Conservation (phyloP, 2,113 vertebrate species). For the Gallinago jamesoni region DNA sequence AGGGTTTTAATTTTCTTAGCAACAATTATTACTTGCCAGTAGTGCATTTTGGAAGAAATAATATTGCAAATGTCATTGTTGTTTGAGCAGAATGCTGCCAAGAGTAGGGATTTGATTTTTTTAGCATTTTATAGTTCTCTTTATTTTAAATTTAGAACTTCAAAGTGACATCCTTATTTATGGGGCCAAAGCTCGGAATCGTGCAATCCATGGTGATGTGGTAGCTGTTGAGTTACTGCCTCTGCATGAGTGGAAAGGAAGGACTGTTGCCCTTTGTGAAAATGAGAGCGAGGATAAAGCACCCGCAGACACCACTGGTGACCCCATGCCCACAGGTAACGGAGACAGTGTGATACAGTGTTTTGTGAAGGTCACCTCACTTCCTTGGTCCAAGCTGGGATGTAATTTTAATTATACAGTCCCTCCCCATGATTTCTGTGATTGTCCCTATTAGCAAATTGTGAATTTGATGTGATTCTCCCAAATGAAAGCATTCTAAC, state of each 20-base stretch:
- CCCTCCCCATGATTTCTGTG: neutral
- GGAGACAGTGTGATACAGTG: neutral
- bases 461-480: neutral
- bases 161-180: slow-evolving; percentile 83
- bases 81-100: neutral
- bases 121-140: neutral
- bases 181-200: slow-evolving; percentile 86
- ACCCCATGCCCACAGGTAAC: slow-evolving; percentile 90
- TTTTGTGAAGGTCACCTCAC: neutral
- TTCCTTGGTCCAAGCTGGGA: neutral
- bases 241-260: slow-evolving; percentile 86
- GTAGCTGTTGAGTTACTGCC: slow-evolving; percentile 89
- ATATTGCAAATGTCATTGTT: neutral
- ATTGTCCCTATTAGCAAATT: neutral
- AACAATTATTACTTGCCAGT: neutral
- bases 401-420: neutral
- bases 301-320: slow-evolving; percentile 73
- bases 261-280: slow-evolving; percentile 81
- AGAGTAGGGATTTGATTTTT: neutral
- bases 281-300: slow-evolving; percentile 81
- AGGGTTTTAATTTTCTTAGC: neutral
- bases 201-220: slow-evolving; percentile 87
- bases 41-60: neutral
- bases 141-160: slow-evolving; percentile 73
- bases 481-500: neutral